A percentile compares a stretch with the other conserved stretches of the same genome.
Evolutionary conservation across 1,140 invertebrate species (phyloP).

Genomic region (Micrasema longulum): DNA sequence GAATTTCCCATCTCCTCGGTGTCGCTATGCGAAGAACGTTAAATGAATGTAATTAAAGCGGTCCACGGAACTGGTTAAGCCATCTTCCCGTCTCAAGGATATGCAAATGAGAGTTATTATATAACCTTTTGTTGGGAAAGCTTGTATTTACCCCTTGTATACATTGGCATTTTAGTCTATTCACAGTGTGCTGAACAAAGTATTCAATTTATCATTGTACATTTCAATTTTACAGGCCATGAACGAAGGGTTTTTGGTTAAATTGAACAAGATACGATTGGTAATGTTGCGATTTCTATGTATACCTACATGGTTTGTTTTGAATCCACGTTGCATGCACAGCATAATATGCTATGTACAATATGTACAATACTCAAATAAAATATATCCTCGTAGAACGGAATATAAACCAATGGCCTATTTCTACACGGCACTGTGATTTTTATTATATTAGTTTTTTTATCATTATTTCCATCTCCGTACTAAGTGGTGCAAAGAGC

Average conservation of each 20-base stretch:
- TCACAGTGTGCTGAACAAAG: slow-evolving; percentile 36
- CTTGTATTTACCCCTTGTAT: slow-evolving; percentile 29
- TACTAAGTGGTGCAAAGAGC: too few species aligned
- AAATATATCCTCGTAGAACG: too few species aligned
- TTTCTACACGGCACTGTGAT: too few species aligned
- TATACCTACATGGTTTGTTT: too few species aligned
- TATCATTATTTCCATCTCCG: too few species aligned
- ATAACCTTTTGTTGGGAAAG: slow-evolving; percentile 48
- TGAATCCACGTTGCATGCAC: too few species aligned
- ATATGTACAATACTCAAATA: too few species aligned
- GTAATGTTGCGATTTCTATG: slow-evolving; percentile 23
- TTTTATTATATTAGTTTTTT: too few species aligned
- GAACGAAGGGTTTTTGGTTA: slow-evolving; percentile 40
- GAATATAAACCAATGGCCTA: too few species aligned
- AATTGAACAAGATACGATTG: slow-evolving; percentile 34
- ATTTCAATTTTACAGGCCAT: slow-evolving; percentile 46
- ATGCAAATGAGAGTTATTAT: slow-evolving; percentile 54
- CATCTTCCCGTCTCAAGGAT: slow-evolving; percentile 45
- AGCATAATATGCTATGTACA: too few species aligned
- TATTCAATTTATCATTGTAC: slow-evolving; percentile 46
- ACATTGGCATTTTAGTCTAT: slow-evolving; percentile 30
- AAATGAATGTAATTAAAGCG: slow-evolving; percentile 54
- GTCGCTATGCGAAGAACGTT: slow-evolving; percentile 48
- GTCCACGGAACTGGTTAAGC: slow-evolving; percentile 49
- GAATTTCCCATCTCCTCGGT: slow-evolving; percentile 45